These are phyloP conservation scores for Anthrax anthrax DNA, from an alignment of 2,888 invertebrate genomes.

Conservation along the genomic window DNA sequence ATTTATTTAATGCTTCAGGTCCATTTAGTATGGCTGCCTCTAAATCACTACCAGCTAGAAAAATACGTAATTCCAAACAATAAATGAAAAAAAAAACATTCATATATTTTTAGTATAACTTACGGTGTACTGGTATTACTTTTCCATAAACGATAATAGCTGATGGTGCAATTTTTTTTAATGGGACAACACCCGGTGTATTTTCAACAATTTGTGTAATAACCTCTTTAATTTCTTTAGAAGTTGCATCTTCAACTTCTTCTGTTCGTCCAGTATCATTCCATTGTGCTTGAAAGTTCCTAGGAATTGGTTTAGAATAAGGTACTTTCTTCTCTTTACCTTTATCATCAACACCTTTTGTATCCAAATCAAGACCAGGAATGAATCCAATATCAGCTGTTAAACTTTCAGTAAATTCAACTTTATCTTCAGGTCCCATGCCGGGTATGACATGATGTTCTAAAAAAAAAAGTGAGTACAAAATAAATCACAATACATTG, in stretches of 20 bases:
- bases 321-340: conserved; percentile 71
- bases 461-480: conserved; percentile 47
- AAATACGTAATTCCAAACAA: no score
- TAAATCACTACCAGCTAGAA: conserved; percentile 54
- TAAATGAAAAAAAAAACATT: background rate
- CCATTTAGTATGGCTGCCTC: conserved; percentile 66
- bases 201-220: conserved; percentile 56
- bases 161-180: conserved; percentile 62
- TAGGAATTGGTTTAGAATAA: conserved; percentile 90
- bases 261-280: conserved; percentile 56
- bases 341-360: conserved; percentile 46
- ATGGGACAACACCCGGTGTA: conserved; percentile 62
- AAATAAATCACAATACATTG: conserved; percentile 31
- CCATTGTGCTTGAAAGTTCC: conserved; percentile 96
- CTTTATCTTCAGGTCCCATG: conserved; percentile 95
- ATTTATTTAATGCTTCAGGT: conserved; percentile 58
- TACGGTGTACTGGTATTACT: conserved; percentile 58
- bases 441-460: conserved; percentile 80
- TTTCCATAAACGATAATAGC: conserved; percentile 75
- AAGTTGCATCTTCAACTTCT: conserved; percentile 34
- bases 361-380: conserved; percentile 76
- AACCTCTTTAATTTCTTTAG: conserved; percentile 46
- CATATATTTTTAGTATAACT: conserved; percentile 19
- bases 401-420: conserved; percentile 53
- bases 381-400: conserved; percentile 48